Evolutionary conservation across 2,888 invertebrate genomes (phyloP), one percentile per base, ranked within the genome.

Genomic region (Trachelus iudaicus): DNA sequence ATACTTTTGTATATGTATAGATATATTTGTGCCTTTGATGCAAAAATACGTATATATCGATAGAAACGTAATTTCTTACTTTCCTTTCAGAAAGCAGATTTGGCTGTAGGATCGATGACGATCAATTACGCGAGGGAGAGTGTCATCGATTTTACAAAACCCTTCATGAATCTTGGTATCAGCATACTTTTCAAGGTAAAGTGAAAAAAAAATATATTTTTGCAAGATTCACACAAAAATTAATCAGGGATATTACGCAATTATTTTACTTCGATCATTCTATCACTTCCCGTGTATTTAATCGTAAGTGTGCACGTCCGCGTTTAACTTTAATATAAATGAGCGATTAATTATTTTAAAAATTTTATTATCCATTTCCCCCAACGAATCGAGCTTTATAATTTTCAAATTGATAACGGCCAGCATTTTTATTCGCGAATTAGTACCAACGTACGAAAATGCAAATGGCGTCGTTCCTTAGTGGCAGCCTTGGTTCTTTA

Each of bases 61-160:
- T 3, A 35, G 35, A 35, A 35, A 35, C 3, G 12, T 35, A 12
- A 35, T 35, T 35, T 35, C 35, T 3, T 23, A 23, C 9, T 56
- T 56, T 56, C 6, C 83, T 92, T 91, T 73, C 92, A 96, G 97
- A 96, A 96, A 92, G 97, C 97, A 0, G 97, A 98, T 92, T 91
- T 98, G 84, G 97, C 97, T 0, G 96, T 97, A 34, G 97, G 96
- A 11, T 96, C 97, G 4, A 95, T 98, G 94, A 98, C 97, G 37
- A 98, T 98, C 84, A 97, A 96, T 88, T 97, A 97, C 90, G 96
- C 96, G 35, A 92, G 98, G 74, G 97, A 97, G 87, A 96, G 96
- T 90, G 97, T 97, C 79, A 96, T 98, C 84, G 97, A 97, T 92
- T 98, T 98, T 90, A 97, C 97, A 12, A 97, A 97, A 90, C 98